A percentile compares a stretch with the other conserved stretches of the same genome.
Conservation (phyloP, 2,797 vertebrate species). For the Sphaeramia orbicularis region DNA sequence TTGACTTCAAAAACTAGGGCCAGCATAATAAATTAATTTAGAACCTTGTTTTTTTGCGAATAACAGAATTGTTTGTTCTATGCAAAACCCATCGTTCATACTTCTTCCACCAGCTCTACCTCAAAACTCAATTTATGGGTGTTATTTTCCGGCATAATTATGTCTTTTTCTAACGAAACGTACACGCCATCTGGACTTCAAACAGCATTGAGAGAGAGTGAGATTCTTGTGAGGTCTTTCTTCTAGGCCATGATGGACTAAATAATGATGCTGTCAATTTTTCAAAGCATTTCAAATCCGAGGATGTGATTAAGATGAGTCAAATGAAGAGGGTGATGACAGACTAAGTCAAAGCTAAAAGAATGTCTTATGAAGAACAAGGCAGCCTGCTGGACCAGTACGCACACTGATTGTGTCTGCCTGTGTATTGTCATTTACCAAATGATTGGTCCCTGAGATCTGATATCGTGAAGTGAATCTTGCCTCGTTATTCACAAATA, state of each 20-base stretch:
- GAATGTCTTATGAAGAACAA: conserved; percentile 52
- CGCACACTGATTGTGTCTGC: conserved; percentile 32
- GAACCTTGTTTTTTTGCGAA: conserved; percentile 31
- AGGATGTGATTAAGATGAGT: conserved; percentile 85
- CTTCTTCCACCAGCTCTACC: conserved; percentile 47
- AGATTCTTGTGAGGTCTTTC: conserved; percentile 60
- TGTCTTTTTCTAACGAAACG: conserved; percentile 52
- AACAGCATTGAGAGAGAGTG: conserved; percentile 71
- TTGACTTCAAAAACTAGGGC: conserved; percentile 49
- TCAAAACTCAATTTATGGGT: conserved; percentile 53
- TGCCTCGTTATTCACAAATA: conserved; percentile 32
- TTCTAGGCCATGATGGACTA: conserved; percentile 81
- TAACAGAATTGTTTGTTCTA: conserved; percentile 55
- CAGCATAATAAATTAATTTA: conserved; percentile 54
- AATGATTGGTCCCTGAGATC: conserved; percentile 41
- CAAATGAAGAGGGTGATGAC: conserved; percentile 81
- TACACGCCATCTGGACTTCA: conserved; percentile 76
- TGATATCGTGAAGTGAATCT: conserved; percentile 33
- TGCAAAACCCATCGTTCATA: conserved; percentile 50
- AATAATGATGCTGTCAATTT: conserved; percentile 85
- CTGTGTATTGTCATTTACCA: conserved; percentile 48
- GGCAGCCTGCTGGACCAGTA: conserved; percentile 37
- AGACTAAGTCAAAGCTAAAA: conserved; percentile 58
- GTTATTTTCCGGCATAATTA: conserved; percentile 67
- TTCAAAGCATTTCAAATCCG: conserved; percentile 85